Evolutionary conservation across 2,113 vertebrate genomes (phyloP).

Genomic region (Uria lomvia): DNA sequence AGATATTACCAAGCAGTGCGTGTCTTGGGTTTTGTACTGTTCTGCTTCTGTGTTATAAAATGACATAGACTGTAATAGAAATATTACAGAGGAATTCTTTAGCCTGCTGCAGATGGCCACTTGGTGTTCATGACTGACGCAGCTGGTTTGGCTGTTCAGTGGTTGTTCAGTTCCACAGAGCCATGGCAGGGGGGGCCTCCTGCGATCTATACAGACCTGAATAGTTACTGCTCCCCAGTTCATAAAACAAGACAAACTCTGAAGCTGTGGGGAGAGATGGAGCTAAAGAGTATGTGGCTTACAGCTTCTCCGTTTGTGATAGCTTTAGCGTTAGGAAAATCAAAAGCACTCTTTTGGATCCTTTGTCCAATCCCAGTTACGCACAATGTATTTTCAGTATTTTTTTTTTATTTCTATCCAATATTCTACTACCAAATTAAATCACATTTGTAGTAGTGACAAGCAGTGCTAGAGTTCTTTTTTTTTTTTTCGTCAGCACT

Average conservation of each 20-base stretch:
- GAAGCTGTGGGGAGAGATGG: neutral
- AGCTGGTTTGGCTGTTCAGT: neutral
- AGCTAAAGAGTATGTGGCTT: neutral
- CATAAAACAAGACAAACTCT: neutral
- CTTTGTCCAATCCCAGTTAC: neutral
- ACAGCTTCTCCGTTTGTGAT: neutral
- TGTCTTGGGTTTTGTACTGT: neutral
- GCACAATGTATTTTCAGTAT: neutral
- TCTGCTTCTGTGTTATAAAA: neutral
- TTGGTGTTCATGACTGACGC: neutral
- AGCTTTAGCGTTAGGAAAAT: neutral
- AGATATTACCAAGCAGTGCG: neutral
- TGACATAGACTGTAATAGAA: neutral
- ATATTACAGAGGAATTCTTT: neutral
- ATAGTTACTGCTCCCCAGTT: neutral
- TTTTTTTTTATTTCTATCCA: neutral
- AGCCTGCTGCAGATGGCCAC: no score
- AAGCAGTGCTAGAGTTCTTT: neutral
- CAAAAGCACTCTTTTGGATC: neutral
- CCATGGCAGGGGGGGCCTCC: neutral
- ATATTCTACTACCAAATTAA: neutral
- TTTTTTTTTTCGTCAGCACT: neutral
- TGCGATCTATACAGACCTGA: neutral
- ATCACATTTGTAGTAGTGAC: neutral
- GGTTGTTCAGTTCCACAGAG: neutral